phyloP scores from a whole-genome alignment of 2,113 vertebrate species.

The Delphinapterus leucas region DNA sequence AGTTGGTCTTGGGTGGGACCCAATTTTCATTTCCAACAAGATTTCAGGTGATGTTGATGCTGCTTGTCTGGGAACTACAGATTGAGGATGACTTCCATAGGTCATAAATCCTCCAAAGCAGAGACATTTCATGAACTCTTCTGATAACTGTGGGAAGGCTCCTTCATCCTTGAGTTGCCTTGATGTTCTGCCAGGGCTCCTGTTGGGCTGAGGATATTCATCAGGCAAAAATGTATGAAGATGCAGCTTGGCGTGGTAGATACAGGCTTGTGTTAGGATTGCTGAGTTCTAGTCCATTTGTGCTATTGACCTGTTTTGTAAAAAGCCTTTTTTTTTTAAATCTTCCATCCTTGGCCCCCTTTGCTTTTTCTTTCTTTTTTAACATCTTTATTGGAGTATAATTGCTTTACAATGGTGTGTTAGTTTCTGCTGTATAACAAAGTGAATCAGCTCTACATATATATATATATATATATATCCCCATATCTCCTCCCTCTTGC shows the following conservation, averaged over 20 bases:
- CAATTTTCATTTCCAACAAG: background rate
- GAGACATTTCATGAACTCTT: background rate
- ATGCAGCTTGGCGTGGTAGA: background rate
- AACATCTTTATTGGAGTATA: too few relatives aligned
- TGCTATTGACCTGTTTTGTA: background rate
- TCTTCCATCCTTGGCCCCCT: too few relatives aligned
- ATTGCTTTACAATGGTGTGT: too few relatives aligned
- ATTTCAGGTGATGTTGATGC: background rate
- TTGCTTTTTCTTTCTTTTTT: too few relatives aligned
- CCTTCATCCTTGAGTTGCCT: background rate
- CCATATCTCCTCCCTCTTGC: too few relatives aligned
- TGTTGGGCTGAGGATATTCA: background rate
- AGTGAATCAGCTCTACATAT: too few relatives aligned
- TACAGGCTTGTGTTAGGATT: background rate
- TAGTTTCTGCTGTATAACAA: too few relatives aligned
- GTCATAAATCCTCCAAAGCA: background rate
- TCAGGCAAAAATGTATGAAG: background rate
- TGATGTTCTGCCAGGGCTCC: background rate
- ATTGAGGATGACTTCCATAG: background rate
- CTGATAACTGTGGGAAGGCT: background rate
- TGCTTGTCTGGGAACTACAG: background rate
- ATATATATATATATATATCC: too few relatives aligned
- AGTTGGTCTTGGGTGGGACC: background rate
- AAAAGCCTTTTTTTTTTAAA: background rate
- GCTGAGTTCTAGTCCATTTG: background rate